phyloP scores from a whole-genome alignment of 2,113 vertebrate species.

The Scophthalmus maximus region DNA sequence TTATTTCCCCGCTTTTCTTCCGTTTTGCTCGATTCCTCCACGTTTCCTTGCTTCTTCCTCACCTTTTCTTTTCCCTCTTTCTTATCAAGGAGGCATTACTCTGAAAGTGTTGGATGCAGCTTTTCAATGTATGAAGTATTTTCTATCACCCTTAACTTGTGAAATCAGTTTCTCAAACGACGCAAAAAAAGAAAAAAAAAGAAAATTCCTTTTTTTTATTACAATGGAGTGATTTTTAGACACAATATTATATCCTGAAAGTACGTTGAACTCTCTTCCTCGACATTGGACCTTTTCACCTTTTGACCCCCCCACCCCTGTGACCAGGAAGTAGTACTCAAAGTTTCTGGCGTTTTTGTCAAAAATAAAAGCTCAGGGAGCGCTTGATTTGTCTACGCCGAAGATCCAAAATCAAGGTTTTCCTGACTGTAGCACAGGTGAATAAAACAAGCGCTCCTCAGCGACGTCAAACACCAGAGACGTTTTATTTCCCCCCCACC shows the following conservation, averaged over 20 bases:
- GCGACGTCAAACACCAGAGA: slow-evolving; percentile 2
- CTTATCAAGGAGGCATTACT: slow-evolving; percentile 36
- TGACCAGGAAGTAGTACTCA: slow-evolving; percentile 24
- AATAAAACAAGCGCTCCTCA: slow-evolving; percentile 44
- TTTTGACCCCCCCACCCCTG: slow-evolving; percentile 28
- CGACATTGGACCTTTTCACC: slow-evolving; percentile 44
- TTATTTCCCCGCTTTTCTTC: neutral
- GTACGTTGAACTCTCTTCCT: slow-evolving; percentile 54
- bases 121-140: slow-evolving; percentile 72
- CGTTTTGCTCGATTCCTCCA: slow-evolving; percentile 27
- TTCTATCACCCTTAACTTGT: slow-evolving; percentile 68
- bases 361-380: slow-evolving; percentile 21
- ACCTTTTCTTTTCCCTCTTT: slow-evolving; percentile 11
- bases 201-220: slow-evolving; percentile 56
- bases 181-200: slow-evolving; percentile 20
- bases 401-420: no score
- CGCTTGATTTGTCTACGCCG: slow-evolving; percentile 12
- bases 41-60: slow-evolving; percentile 41
- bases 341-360: slow-evolving; percentile 38
- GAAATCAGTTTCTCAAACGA: slow-evolving; percentile 59
- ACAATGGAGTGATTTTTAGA: slow-evolving; percentile 69
- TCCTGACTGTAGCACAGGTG: neutral
- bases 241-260: slow-evolving; percentile 46
- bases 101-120: slow-evolving; percentile 62
- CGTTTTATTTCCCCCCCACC: neutral